Evolutionary conservation across 1,140 invertebrate genomes (phyloP).

Genomic region (Pseudomyrmex dendroicus): DNA sequence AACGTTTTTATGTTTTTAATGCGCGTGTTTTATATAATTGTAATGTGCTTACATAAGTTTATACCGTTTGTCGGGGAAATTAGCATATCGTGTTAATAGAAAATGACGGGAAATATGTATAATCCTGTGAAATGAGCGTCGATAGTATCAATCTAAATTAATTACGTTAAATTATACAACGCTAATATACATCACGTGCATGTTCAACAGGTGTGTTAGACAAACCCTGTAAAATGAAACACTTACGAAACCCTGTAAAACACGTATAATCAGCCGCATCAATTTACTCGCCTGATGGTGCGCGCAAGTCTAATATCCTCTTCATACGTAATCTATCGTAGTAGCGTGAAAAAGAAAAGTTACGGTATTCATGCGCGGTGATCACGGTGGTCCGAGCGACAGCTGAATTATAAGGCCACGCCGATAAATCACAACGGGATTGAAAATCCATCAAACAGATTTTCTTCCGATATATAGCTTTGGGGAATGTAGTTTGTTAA

Average conservation of each 20-base stretch:
- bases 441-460: constrained; percentile 70
- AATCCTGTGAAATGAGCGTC: constrained; percentile 21
- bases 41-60: neutral
- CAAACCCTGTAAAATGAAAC: constrained; percentile 43
- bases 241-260: constrained; percentile 28
- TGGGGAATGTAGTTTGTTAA: constrained; percentile 21
- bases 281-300: constrained; percentile 45
- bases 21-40: no score
- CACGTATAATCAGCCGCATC: constrained; percentile 49
- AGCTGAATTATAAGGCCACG: constrained; percentile 48
- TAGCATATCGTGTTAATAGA: constrained; percentile 7
- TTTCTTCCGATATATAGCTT: constrained; percentile 54
- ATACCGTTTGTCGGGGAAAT: neutral
- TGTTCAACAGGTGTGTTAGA: constrained; percentile 47
- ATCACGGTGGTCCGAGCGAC: constrained; percentile 46
- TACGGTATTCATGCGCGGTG: constrained; percentile 69
- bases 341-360: constrained; percentile 46
- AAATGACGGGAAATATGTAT: constrained; percentile 6
- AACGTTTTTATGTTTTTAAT: no score
- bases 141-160: constrained; percentile 49
- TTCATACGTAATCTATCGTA: constrained; percentile 45
- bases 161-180: constrained; percentile 42
- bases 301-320: constrained; percentile 45
- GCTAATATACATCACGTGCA: constrained; percentile 25
- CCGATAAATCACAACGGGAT: constrained; percentile 73